phyloP scores from a whole-genome alignment of 2,888 invertebrate genomes.

The Temnothorax ravouxi region DNA sequence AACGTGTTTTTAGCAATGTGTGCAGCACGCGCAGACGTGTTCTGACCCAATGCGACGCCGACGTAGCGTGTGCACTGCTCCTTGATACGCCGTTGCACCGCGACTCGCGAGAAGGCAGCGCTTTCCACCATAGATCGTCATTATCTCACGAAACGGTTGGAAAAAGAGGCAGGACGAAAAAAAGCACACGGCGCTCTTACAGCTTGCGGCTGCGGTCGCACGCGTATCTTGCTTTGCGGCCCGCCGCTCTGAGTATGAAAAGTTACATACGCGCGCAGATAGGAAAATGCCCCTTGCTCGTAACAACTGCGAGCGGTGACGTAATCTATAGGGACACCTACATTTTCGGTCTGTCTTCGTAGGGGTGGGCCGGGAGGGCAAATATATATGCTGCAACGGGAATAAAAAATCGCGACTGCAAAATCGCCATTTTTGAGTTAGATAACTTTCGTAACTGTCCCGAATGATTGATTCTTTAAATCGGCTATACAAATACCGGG shows the following conservation, averaged over 20 bases:
- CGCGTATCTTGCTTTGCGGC: conserved; percentile 48
- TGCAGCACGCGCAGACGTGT: conserved; percentile 29
- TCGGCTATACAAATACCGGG: not conserved
- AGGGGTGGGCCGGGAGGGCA: not conserved
- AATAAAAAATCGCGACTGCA: conserved; percentile 22
- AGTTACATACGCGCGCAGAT: conserved; percentile 47
- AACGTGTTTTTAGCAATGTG: conserved; percentile 46
- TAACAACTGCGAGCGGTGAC: conserved; percentile 26
- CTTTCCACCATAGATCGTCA: conserved; percentile 72
- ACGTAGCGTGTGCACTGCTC: conserved; percentile 11
- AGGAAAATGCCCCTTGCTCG: conserved; percentile 45
- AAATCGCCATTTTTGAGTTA: conserved; percentile 33
- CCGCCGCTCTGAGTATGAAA: conserved; percentile 50
- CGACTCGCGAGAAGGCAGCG: conserved; percentile 56
- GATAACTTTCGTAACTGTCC: conserved; percentile 24
- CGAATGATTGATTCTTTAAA: conserved; percentile 36
- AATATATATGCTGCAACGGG: conserved; percentile 7
- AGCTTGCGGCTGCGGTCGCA: conserved; percentile 20
- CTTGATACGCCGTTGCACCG: conserved; percentile 41
- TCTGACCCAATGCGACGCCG: conserved; percentile 1
- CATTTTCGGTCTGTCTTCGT: conserved; percentile 48
- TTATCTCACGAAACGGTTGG: conserved; percentile 65
- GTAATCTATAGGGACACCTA: conserved; percentile 53
- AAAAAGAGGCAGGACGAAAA: conserved; percentile 34
- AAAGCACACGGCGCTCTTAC: not conserved